Evolutionary conservation across 1,140 invertebrate genomes (phyloP).

Genomic region (Brachionus sp.): DNA sequence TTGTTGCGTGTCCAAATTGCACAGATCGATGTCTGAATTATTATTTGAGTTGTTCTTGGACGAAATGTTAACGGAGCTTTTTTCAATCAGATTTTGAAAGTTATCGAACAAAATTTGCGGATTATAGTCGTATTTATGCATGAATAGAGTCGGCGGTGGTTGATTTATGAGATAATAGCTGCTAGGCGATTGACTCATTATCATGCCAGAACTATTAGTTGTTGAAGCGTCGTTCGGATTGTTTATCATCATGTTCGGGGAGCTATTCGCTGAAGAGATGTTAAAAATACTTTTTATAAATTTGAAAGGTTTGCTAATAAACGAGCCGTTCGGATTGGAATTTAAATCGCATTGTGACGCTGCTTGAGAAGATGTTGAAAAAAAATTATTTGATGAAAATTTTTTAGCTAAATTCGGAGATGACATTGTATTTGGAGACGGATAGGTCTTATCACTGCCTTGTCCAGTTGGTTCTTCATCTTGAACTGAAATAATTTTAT

Average conservation of each 20-base stretch:
- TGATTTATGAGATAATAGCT: constrained; percentile 12
- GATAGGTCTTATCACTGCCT: not conserved
- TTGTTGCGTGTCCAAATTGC: not conserved
- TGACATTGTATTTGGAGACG: not conserved
- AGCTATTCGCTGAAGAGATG: not conserved
- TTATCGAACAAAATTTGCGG: constrained; percentile 18
- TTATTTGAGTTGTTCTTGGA: not conserved
- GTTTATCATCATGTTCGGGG: not conserved
- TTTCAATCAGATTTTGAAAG: constrained; percentile 34
- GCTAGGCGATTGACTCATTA: not conserved
- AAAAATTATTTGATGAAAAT: not conserved
- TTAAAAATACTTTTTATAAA: not conserved
- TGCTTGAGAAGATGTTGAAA: not conserved
- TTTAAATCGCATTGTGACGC: not conserved
- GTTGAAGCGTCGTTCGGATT: not conserved
- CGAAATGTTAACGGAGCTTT: not conserved
- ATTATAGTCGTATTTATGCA: constrained; percentile 26
- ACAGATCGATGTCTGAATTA: not conserved
- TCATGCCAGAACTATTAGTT: not conserved
- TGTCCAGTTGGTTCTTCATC: not conserved
- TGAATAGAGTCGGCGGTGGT: constrained; percentile 8
- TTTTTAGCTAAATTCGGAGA: not conserved
- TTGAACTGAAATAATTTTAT: not conserved
- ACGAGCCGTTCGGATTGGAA: not conserved
- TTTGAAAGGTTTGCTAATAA: not conserved